phyloP scores from a whole-genome alignment of 2,888 invertebrate genomes.

The Amiota minor region DNA sequence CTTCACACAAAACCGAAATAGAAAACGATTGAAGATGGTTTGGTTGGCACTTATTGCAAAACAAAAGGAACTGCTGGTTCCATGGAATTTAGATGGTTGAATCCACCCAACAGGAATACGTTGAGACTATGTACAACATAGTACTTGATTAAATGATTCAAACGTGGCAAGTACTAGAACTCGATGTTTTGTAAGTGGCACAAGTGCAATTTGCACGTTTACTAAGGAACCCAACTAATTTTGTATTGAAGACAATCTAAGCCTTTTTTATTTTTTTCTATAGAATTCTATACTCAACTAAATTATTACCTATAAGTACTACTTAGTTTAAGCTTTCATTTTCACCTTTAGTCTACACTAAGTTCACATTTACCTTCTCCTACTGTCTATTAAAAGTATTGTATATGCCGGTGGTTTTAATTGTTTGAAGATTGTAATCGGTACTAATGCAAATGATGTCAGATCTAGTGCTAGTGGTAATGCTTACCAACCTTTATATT shows the following conservation, averaged over 20 bases:
- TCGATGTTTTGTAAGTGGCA: too few relatives aligned
- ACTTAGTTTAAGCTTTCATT: too few relatives aligned
- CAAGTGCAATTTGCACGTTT: too few relatives aligned
- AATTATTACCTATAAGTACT: neutral
- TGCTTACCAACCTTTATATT: too few relatives aligned
- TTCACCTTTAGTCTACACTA: too few relatives aligned
- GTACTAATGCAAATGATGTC: too few relatives aligned
- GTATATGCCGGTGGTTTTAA: neutral
- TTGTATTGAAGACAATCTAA: neutral
- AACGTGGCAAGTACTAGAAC: neutral
- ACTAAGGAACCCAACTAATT: neutral
- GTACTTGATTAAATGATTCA: neutral
- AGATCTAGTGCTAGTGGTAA: too few relatives aligned
- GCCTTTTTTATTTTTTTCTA: neutral
- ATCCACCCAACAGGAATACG: neutral
- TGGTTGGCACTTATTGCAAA: neutral
- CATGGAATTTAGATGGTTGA: neutral
- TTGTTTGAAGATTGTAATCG: conserved; percentile 11
- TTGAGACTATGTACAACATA: neutral
- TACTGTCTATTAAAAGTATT: too few relatives aligned
- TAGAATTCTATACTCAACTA: neutral
- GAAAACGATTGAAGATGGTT: neutral
- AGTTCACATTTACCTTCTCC: too few relatives aligned
- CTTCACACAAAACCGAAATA: neutral
- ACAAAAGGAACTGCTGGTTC: neutral